phyloP scores from a whole-genome alignment of 2,888 invertebrate species.

The Orthosia incerta region DNA sequence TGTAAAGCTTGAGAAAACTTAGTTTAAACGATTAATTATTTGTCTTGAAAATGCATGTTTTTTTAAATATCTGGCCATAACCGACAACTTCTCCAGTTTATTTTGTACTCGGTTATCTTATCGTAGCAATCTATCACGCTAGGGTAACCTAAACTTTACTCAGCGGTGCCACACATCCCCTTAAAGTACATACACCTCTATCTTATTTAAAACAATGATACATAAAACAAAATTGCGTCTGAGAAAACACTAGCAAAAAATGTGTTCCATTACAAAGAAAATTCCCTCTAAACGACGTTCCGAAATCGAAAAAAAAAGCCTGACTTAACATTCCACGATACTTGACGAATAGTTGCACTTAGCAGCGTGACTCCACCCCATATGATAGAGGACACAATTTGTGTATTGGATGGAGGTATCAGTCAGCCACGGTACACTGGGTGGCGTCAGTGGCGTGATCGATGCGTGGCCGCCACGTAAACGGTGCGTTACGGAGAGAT shows the following conservation, averaged over 20 bases:
- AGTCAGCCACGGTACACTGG: constrained; percentile 69
- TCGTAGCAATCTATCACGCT: too few species aligned
- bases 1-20: too few species aligned
- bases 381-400: constrained; percentile 76
- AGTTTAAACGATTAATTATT: too few species aligned
- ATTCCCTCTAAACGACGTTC: constrained; percentile 24
- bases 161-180: too few species aligned
- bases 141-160: neutral
- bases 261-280: constrained; percentile 18
- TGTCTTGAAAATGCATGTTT: too few species aligned
- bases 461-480: constrained; percentile 50
- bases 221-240: neutral
- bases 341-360: constrained; percentile 60
- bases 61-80: neutral
- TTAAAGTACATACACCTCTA: neutral
- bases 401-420: constrained; percentile 73
- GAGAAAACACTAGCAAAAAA: constrained; percentile 11
- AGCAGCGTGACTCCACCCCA: constrained; percentile 46
- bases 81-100: too few species aligned
- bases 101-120: too few species aligned
- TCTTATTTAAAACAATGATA: neutral
- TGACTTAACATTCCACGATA: constrained; percentile 53
- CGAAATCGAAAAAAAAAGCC: constrained; percentile 51
- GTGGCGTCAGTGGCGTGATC: constrained; percentile 58
- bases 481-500: constrained; percentile 26